These are phyloP conservation scores for Heliconius ismenius DNA, from an alignment of 2,888 invertebrate species.

Conservation along the genomic window DNA sequence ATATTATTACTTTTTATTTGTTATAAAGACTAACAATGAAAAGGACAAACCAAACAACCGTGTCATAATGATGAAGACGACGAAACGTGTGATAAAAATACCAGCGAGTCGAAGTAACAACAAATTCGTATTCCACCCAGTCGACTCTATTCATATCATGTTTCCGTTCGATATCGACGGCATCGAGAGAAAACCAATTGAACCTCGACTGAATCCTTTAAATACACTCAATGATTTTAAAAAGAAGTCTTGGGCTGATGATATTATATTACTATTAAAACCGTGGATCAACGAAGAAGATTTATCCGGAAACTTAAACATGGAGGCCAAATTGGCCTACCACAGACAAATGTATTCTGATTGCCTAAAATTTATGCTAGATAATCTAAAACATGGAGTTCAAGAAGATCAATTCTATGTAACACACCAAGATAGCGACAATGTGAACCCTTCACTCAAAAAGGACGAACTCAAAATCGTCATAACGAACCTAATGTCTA, in stretches of 20 bases:
- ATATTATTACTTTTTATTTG: not conserved
- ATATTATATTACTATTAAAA: conserved; percentile 63
- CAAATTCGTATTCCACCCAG: conserved; percentile 69
- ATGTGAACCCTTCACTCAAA: conserved; percentile 48
- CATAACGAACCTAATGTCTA: conserved; percentile 65
- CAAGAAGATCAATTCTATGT: conserved; percentile 55
- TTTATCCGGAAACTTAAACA: conserved; percentile 61
- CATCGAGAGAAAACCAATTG: conserved; percentile 60
- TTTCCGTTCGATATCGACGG: conserved; percentile 68
- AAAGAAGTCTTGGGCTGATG: conserved; percentile 70
- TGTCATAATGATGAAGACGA: conserved; percentile 86
- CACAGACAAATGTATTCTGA: conserved; percentile 64
- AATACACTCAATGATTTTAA: conserved; percentile 63
- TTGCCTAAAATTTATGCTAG: conserved; percentile 62
- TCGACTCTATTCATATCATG: conserved; percentile 71
- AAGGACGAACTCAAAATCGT: conserved; percentile 62
- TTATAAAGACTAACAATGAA: conserved; percentile 74
- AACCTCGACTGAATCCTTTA: conserved; percentile 62
- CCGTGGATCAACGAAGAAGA: conserved; percentile 66
- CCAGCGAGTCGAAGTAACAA: conserved; percentile 73
- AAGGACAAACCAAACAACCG: conserved; percentile 82
- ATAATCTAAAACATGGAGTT: conserved; percentile 57
- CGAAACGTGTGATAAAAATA: conserved; percentile 87
- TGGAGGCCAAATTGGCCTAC: conserved; percentile 72
- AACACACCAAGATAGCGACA: conserved; percentile 56